Conservation (phyloP, 2,113 vertebrate species). For the Arvicanthis niloticus region DNA sequence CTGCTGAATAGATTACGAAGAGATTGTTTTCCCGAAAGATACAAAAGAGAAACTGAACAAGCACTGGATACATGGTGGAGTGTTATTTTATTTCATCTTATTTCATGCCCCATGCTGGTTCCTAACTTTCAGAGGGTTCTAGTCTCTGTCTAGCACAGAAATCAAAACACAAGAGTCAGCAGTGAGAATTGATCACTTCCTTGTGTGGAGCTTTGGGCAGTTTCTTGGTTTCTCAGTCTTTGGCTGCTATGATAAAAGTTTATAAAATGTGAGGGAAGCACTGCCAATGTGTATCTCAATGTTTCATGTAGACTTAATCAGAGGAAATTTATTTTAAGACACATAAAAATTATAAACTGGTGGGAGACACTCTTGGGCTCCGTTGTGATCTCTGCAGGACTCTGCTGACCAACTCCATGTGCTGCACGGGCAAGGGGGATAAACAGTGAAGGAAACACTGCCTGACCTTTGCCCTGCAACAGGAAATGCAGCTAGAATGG, state of each 20-base stretch:
- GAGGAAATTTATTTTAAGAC: not conserved
- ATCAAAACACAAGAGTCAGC: not conserved
- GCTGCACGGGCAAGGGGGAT: not conserved
- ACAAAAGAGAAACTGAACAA: constrained; percentile 45
- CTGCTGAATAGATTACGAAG: not conserved
- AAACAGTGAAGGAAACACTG: not conserved
- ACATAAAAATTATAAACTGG: constrained; percentile 4
- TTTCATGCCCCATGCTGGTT: not conserved
- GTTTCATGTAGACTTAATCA: not conserved
- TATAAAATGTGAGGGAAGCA: not conserved
- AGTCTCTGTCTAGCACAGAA: not conserved
- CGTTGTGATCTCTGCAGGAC: not conserved
- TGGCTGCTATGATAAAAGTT: constrained; percentile 18
- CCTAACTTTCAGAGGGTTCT: constrained; percentile 33
- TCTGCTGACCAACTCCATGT: not conserved
- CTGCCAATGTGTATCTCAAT: not conserved
- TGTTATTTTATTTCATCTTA: not conserved
- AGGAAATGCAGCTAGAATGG: constrained; percentile 7
- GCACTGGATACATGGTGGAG: constrained; percentile 11
- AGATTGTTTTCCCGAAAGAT: not conserved
- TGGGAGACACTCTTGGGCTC: not conserved
- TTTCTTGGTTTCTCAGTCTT: constrained; percentile 23
- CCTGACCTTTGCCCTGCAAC: constrained; percentile 26
- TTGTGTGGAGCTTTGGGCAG: not conserved
- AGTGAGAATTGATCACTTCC: not conserved